Percentiles rank a stretch among this genome's conserved stretches.
phyloP scores from a whole-genome alignment of 2,797 vertebrate species.

The Gila robusta region DNA sequence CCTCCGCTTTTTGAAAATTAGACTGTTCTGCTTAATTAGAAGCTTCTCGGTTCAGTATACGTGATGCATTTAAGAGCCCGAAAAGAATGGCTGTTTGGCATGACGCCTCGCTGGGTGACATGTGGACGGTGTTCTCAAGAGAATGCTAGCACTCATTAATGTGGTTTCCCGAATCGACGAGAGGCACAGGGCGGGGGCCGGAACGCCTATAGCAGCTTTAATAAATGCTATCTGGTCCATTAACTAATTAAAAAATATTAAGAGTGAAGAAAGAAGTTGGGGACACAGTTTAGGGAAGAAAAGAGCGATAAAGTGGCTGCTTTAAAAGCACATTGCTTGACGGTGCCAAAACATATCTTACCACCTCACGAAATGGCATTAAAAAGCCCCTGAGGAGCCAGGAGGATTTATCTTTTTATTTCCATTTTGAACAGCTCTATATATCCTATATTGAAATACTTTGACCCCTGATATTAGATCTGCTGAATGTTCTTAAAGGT shows the following conservation, averaged over 20 bases:
- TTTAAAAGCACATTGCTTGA: slow-evolving; percentile 77
- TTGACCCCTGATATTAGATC: not conserved
- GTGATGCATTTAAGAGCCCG: not conserved
- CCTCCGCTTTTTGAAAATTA: slow-evolving; percentile 10
- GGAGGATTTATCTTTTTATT: slow-evolving; percentile 20
- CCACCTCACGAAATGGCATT: slow-evolving; percentile 62
- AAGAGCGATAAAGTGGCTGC: slow-evolving; percentile 61
- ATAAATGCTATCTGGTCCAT: slow-evolving; percentile 84
- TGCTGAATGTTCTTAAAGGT: not conserved
- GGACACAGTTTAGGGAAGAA: slow-evolving; percentile 27
- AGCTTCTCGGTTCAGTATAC: not conserved
- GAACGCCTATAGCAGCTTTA: slow-evolving; percentile 79
- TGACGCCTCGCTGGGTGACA: slow-evolving; percentile 18
- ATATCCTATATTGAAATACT: not conserved
- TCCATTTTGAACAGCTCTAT: slow-evolving; percentile 33
- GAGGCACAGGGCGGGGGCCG: slow-evolving; percentile 45
- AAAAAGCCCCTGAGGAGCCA: slow-evolving; percentile 56
- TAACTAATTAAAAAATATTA: slow-evolving; percentile 86
- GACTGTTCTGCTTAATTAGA: slow-evolving; percentile 22
- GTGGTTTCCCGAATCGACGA: slow-evolving; percentile 42
- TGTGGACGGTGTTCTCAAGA: slow-evolving; percentile 39
- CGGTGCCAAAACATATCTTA: slow-evolving; percentile 70
- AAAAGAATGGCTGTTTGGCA: slow-evolving; percentile 42
- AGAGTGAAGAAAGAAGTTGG: slow-evolving; percentile 67
- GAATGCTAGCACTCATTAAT: slow-evolving; percentile 60